Evolutionary conservation across 2,888 invertebrate species (phyloP).

Genomic region (Steromphala cineraria): DNA sequence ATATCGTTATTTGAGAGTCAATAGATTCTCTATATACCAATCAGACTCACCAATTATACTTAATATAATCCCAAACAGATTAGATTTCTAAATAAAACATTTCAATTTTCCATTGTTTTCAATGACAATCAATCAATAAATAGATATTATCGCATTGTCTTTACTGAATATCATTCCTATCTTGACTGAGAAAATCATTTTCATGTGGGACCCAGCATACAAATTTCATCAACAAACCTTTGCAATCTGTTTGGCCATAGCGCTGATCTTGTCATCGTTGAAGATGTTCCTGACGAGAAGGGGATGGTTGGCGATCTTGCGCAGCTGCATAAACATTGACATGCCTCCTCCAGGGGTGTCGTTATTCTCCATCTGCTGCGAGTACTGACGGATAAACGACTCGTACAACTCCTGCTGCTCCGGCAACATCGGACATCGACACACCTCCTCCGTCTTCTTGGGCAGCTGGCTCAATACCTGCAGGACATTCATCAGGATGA

Average conservation of each 20-base stretch:
- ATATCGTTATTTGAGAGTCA: too few relatives aligned
- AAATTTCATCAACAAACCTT: conserved; percentile 48
- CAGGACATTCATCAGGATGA: too few relatives aligned
- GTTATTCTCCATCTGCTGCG: conserved; percentile 40
- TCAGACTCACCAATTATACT: too few relatives aligned
- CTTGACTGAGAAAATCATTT: too few relatives aligned
- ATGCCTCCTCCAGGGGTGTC: conserved; percentile 45
- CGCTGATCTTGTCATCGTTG: conserved; percentile 79
- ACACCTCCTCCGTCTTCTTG: conserved; percentile 84
- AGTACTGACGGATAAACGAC: conserved; percentile 79
- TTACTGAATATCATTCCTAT: not conserved
- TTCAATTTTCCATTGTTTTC: too few relatives aligned
- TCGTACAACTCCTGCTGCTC: conserved; percentile 86
- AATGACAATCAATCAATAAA: too few relatives aligned
- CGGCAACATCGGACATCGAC: conserved; percentile 82
- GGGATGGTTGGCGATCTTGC: conserved; percentile 96
- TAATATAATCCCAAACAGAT: too few relatives aligned
- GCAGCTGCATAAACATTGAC: conserved; percentile 84
- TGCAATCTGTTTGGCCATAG: conserved; percentile 80
- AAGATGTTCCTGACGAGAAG: conserved; percentile 85
- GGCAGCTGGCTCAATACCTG: conserved; percentile 83
- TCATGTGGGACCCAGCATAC: too few relatives aligned
- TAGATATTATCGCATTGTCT: too few relatives aligned
- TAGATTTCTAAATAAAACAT: too few relatives aligned
- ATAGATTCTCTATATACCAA: too few relatives aligned